Percentiles rank a stretch among this genome's conserved stretches.
These are phyloP conservation scores for Prionailurus viverrinus DNA, from an alignment of 2,113 vertebrate species.

Conservation along the genomic window DNA sequence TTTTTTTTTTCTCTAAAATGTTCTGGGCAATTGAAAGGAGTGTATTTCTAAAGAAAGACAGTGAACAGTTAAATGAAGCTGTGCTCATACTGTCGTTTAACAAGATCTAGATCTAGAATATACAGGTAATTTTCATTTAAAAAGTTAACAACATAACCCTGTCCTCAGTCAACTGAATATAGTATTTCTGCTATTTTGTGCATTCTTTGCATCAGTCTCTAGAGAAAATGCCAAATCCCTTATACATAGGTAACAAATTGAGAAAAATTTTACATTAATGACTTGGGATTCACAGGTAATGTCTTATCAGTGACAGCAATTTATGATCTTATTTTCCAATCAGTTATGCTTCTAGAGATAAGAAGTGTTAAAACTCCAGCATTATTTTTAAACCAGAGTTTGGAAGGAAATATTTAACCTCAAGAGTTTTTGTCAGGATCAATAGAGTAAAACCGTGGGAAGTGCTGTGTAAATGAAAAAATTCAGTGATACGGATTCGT, in stretches of 20 bases:
- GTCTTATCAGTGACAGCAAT: background rate
- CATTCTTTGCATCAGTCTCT: background rate
- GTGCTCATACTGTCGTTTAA: background rate
- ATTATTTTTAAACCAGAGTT: background rate
- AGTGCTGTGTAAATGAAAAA: background rate
- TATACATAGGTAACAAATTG: slow-evolving; percentile 28
- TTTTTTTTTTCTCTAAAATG: background rate
- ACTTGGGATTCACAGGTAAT: slow-evolving; percentile 13
- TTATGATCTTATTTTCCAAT: slow-evolving; percentile 28
- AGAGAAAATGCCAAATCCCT: slow-evolving; percentile 32
- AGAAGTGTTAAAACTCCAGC: background rate
- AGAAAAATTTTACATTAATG: slow-evolving; percentile 13
- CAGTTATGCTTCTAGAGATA: background rate
- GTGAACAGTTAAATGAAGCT: background rate
- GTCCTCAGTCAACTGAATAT: background rate
- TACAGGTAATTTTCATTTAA: background rate
- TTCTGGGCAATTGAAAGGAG: background rate
- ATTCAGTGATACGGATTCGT: background rate
- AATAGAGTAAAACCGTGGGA: background rate
- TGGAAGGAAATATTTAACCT: background rate
- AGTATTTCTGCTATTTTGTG: background rate
- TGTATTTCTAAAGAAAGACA: background rate
- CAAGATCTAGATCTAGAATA: background rate
- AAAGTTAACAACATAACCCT: slow-evolving; percentile 24
- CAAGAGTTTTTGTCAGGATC: background rate